These are phyloP conservation scores for Simalia tracyae DNA, from an alignment of 2,797 vertebrate genomes.

Conservation along the genomic window DNA sequence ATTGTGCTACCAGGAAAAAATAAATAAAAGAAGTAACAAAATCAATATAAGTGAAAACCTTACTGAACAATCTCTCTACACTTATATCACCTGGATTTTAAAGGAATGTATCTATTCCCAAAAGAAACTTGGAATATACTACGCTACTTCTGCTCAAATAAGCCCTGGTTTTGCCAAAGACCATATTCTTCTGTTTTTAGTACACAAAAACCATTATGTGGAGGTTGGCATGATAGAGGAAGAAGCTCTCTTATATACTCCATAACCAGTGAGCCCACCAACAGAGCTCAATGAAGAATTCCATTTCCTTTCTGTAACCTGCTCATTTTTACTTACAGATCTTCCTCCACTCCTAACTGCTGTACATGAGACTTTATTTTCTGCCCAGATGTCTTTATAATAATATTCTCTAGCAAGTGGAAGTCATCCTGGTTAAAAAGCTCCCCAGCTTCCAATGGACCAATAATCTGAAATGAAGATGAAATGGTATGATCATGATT, in stretches of 20 bases:
- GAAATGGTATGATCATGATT: background rate
- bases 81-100: background rate
- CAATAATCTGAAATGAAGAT: slow-evolving; percentile 83
- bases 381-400: slow-evolving; percentile 93
- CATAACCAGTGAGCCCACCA: background rate
- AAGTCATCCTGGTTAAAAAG: slow-evolving; percentile 98
- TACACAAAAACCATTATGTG: background rate
- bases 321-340: slow-evolving; percentile 79
- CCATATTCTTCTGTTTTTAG: background rate
- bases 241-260: background rate
- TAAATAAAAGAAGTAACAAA: background rate
- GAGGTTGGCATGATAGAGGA: background rate
- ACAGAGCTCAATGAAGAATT: background rate
- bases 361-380: slow-evolving; percentile 93
- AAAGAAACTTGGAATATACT: background rate
- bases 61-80: background rate
- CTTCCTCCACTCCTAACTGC: slow-evolving; percentile 89
- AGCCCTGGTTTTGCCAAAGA: background rate
- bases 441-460: slow-evolving; percentile 87
- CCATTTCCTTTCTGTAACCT: background rate
- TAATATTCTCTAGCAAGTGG: slow-evolving; percentile 93
- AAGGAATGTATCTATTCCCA: background rate
- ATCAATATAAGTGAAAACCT: background rate
- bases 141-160: background rate
- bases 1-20: background rate